Percentiles rank a stretch among this genome's conserved stretches.
These are phyloP conservation scores for Terrapene triunguis DNA, from an alignment of 2,113 vertebrate species.

Conservation along the genomic window DNA sequence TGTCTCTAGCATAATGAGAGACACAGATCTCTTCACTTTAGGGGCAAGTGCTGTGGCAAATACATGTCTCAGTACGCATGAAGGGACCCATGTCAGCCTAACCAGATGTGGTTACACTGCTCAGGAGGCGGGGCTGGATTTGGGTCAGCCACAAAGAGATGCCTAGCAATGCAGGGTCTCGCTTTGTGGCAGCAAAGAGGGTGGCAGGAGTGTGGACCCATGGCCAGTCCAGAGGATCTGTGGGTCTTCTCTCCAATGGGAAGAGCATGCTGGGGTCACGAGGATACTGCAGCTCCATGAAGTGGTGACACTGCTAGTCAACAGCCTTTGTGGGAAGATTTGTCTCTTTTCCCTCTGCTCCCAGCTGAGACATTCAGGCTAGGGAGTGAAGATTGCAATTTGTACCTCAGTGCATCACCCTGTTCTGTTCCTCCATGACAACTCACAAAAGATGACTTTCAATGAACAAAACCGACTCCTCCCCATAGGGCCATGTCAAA, in stretches of 20 bases:
- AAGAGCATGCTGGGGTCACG: neutral
- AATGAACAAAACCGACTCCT: neutral
- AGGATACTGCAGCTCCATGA: neutral
- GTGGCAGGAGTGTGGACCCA: neutral
- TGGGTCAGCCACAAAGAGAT: neutral
- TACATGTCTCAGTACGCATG: neutral
- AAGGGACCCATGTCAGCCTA: neutral
- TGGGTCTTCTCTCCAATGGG: neutral
- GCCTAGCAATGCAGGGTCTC: neutral
- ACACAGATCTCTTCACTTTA: neutral
- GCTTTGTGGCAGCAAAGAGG: neutral
- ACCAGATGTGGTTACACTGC: neutral
- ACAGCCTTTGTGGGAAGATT: neutral
- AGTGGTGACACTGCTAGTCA: rapidly evolving
- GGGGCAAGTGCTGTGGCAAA: neutral
- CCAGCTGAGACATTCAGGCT: neutral
- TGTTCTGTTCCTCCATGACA: neutral
- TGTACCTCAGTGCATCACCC: neutral
- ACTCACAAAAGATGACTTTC: neutral
- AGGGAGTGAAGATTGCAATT: neutral
- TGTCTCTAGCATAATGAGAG: neutral
- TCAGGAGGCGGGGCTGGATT: neutral
- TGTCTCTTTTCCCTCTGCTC: neutral
- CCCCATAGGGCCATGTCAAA: neutral
- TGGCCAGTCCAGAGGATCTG: neutral